Evolutionary conservation across 2,113 vertebrate genomes (phyloP).

Genomic region (Hippolais icterina): DNA sequence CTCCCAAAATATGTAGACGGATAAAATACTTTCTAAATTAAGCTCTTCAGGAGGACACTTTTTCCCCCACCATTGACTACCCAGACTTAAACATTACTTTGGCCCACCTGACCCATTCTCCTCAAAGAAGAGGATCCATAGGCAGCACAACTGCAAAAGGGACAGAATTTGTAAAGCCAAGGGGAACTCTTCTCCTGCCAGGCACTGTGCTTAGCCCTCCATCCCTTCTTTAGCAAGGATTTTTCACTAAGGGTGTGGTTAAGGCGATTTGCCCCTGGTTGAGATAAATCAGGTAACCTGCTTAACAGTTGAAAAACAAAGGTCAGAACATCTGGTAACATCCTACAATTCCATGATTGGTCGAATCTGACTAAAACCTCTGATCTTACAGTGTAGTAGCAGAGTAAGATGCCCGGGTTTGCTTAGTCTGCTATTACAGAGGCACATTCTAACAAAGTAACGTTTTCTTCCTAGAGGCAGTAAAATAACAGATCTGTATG

Average conservation of each 20-base stretch:
- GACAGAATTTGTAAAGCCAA: not conserved
- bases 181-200: not conserved
- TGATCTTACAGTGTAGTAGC: rapidly evolving
- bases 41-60: not conserved
- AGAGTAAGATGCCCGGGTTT: not conserved
- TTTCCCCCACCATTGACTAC: not conserved
- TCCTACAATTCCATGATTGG: not conserved
- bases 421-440: not conserved
- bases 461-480: not conserved
- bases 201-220: not conserved
- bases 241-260: not conserved
- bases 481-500: not conserved
- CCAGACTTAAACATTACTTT: not conserved
- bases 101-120: not conserved
- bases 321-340: not conserved
- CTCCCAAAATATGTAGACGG: not conserved
- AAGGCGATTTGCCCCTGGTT: not conserved
- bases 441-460: not conserved
- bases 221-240: not conserved
- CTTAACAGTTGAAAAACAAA: not conserved
- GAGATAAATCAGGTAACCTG: not conserved
- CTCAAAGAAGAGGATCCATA: not conserved
- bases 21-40: not conserved
- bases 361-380: not conserved
- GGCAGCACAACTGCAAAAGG: not conserved